Evolutionary conservation across 2,888 invertebrate genomes (phyloP).

Genomic region (Oxyscelio sp.): DNA sequence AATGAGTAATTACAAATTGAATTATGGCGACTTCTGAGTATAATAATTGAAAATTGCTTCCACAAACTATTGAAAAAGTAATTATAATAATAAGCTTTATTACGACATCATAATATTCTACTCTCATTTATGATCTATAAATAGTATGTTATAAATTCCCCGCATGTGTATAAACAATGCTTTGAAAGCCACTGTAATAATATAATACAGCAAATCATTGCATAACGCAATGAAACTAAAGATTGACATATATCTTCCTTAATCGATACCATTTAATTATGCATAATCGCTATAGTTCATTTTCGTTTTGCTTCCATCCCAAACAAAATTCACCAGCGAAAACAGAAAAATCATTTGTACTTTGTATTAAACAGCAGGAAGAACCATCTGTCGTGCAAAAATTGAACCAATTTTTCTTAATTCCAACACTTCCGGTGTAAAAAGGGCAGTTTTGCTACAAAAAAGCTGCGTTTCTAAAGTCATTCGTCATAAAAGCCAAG

Average conservation of each 20-base stretch:
- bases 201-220: neutral
- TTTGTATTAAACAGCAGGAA: too few relatives aligned
- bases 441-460: too few relatives aligned
- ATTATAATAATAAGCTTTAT: constrained; percentile 15
- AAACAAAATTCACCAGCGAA: too few relatives aligned
- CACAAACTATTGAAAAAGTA: neutral
- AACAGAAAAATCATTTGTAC: too few relatives aligned
- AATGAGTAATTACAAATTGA: too few relatives aligned
- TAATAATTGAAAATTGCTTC: neutral
- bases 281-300: neutral
- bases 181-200: neutral
- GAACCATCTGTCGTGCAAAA: too few relatives aligned
- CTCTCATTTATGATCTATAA: neutral
- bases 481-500: too few relatives aligned
- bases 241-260: neutral
- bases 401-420: too few relatives aligned
- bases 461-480: too few relatives aligned
- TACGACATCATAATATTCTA: neutral
- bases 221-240: constrained; percentile 2
- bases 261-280: neutral
- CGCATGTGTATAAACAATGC: constrained; percentile 4
- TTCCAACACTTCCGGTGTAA: too few relatives aligned
- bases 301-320: neutral
- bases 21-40: constrained; percentile 9
- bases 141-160: neutral